phyloP scores from a whole-genome alignment of 2,888 invertebrate genomes.

The Dicyrtomina minuta region DNA sequence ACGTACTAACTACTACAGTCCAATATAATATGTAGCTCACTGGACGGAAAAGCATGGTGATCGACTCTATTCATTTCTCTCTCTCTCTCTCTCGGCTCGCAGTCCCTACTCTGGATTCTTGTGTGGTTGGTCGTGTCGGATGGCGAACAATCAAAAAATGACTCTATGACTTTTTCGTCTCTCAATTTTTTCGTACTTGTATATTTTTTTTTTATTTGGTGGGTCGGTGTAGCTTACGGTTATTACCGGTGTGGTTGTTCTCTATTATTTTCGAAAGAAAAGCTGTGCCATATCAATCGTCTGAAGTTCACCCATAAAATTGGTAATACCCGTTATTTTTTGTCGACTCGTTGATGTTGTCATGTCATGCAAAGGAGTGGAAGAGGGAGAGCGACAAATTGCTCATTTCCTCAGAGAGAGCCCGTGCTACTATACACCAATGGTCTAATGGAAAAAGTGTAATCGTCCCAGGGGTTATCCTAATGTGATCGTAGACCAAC shows the following conservation, averaged over 20 bases:
- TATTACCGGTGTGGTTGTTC: conserved; percentile 31
- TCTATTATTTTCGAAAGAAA: conserved; percentile 13
- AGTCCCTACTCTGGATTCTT: neutral
- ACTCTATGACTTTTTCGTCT: neutral
- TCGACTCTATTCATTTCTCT: too few species aligned
- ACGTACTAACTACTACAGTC: too few species aligned
- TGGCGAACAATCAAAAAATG: conserved; percentile 20
- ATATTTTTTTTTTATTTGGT: neutral
- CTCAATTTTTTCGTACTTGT: neutral
- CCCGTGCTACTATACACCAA: conserved; percentile 6
- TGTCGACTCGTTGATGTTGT: conserved; percentile 46
- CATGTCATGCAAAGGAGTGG: conserved; percentile 50
- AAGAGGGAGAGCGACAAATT: conserved; percentile 49
- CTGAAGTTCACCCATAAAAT: conserved; percentile 45
- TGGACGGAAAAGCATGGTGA: too few species aligned
- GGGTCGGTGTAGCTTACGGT: conserved; percentile 9
- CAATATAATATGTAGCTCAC: too few species aligned
- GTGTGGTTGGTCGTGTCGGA: neutral
- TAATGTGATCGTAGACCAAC: conserved; percentile 42
- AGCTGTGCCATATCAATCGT: conserved; percentile 8
- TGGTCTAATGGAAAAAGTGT: conserved; percentile 50
- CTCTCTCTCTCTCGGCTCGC: too few species aligned
- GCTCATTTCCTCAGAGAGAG: conserved; percentile 50
- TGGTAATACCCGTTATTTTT: conserved; percentile 50
- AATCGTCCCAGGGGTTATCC: conserved; percentile 51